These are phyloP conservation scores for Drosophila ogumai DNA, from an alignment of 1,140 invertebrate genomes.

Conservation along the genomic window DNA sequence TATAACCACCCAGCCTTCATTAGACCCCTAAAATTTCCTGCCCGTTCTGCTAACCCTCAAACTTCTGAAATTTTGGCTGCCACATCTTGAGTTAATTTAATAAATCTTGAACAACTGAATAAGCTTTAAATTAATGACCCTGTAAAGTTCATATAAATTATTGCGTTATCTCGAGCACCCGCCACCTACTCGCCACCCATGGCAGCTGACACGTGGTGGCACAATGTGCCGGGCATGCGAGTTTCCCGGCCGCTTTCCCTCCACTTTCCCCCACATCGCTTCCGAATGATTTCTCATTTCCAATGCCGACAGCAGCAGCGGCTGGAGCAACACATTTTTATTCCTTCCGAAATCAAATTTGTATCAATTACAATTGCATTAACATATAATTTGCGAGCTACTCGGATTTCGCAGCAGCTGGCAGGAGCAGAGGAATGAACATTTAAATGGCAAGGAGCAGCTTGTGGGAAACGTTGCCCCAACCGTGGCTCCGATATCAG, in stretches of 20 bases:
- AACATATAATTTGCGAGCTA: conserved; percentile 78
- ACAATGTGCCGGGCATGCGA: conserved; percentile 64
- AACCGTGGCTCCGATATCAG: conserved; percentile 2
- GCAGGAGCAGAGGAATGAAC: conserved; percentile 32
- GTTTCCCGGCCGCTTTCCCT: conserved; percentile 20
- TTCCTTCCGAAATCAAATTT: conserved; percentile 77
- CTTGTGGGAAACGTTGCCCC: not conserved
- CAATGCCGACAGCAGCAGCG: conserved; percentile 56
- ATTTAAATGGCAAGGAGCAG: conserved; percentile 45
- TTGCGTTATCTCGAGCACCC: conserved; percentile 71
- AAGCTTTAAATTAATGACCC: conserved; percentile 85
- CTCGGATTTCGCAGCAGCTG: conserved; percentile 67
- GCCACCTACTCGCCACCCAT: conserved; percentile 7
- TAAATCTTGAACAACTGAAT: conserved; percentile 85
- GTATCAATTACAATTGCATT: conserved; percentile 84
- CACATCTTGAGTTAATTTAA: conserved; percentile 85
- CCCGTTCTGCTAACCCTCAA: not conserved
- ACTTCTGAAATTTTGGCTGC: conserved; percentile 36
- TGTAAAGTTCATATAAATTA: conserved; percentile 84
- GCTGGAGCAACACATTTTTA: conserved; percentile 62
- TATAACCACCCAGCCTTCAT: not conserved
- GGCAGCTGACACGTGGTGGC: conserved; percentile 65
- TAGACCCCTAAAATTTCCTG: conserved; percentile 1
- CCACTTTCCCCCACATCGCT: conserved; percentile 17
- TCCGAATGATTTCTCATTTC: conserved; percentile 80